A percentile compares a stretch with the other conserved stretches of the same genome.
These are phyloP conservation scores for Donacobius atricapilla DNA, from an alignment of 2,113 vertebrate genomes.

Conservation along the genomic window DNA sequence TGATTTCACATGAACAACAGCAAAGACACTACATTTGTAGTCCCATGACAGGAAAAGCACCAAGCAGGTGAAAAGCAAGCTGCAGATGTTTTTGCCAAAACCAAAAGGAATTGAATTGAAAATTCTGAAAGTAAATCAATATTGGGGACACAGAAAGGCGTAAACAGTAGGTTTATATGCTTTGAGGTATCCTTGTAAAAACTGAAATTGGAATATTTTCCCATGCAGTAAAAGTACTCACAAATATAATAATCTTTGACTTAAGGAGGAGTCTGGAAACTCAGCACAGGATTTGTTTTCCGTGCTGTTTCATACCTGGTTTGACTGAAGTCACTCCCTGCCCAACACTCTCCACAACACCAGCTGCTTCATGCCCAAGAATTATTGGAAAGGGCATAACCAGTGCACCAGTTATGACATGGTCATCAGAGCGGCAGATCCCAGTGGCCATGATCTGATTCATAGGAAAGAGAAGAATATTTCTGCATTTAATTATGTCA, in stretches of 20 bases:
- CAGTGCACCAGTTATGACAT: conserved; percentile 65
- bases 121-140: not conserved
- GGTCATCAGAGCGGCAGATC: conserved; percentile 86
- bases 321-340: conserved; percentile 67
- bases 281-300: not conserved
- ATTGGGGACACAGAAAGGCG: not conserved
- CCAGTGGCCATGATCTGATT: conserved; percentile 79
- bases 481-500: not conserved
- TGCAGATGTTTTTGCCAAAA: not conserved
- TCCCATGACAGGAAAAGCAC: not conserved
- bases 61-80: not conserved
- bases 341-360: conserved; percentile 84
- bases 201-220: not conserved
- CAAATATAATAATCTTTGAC: accelerated
- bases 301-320: conserved; percentile 53
- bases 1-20: not conserved
- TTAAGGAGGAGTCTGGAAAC: not conserved
- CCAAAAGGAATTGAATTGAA: not conserved
- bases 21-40: not conserved
- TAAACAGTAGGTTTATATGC: not conserved
- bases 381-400: conserved; percentile 80
- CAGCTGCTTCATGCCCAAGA: conserved; percentile 85
- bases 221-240: not conserved
- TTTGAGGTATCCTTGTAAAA: not conserved
- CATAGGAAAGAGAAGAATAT: not conserved